Evolutionary conservation across 1,140 invertebrate genomes (phyloP), one percentile per base, ranked within the genome.

Genomic region (Archegozetes longisetosus): DNA sequence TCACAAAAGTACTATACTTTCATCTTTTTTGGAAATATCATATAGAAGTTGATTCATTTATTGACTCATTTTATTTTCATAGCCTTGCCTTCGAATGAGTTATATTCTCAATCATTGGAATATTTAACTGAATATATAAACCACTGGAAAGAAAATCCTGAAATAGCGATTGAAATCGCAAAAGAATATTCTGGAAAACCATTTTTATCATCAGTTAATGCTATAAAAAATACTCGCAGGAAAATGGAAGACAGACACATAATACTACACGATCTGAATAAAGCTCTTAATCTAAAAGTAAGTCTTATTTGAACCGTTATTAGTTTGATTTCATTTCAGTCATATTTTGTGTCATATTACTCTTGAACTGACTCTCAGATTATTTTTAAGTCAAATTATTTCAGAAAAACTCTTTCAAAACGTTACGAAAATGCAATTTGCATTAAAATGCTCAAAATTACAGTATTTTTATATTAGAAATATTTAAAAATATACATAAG

Each of bases 231-330:
- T 73, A 77, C 73, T 27, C 75, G 88, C 56, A 76, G 86, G 62
- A 81, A 78, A 67, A 89, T 92, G 86, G 89, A 93, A 75, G 88
- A 93, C 69, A 72, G 83, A 55, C 84, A 87, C 68, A 79, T 87
- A 13, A 77, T 87, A 57, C 76, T 91, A 40, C 72, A 72, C 22
- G 72, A 77, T 66, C 60, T 79, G 22, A 74, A 76, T 64, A 64
- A 66, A 3, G 62, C 78, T 3, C 74, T 72, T 62, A 66, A 69
- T 53, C 53, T 74, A 20, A 69, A 72, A 67, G 72, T 75, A 60
- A 80, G 51, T 29, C 14, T 25, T 24, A 48, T 29, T 50, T 56
- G 20, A 17, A n/a, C n/a, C n/a, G n/a, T n/a, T n/a, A n/a, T 48
- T 24, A 14, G 25, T 17, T 17, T 13, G 25, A 46, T 48, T 61